Evolutionary conservation across 1,140 invertebrate species (phyloP), one percentile per base, ranked within the genome.

Genomic region (Papilio dardanus): DNA sequence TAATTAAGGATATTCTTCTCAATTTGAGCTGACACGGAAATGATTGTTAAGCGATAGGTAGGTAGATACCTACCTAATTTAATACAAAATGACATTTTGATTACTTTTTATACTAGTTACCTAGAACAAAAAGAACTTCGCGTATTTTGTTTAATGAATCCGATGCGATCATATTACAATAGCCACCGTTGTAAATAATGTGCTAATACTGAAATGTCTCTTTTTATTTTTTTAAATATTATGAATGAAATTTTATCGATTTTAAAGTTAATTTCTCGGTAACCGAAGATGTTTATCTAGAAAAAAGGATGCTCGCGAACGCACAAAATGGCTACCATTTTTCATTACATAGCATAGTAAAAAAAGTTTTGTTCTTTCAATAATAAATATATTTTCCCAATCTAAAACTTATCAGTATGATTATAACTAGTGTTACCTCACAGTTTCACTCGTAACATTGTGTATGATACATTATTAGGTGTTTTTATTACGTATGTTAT

Each of bases 341-440:
- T 46, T 1, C 16, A n/a, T 1, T 46, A n/a, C 42, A n/a, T 46
- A 16, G 14, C 42, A n/a, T 5, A n/a, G 16, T 46, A 19, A n/a
- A 46, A 7, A n/a, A n/a, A n/a, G n/a, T n/a, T 19, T 46, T 5
- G 16, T n/a, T 46, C 1, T 46, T 46, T 46, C 10, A 16, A 12
- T 21, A 24, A 16, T 62, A 2, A 10, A 33, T 19, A 31, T 31
- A 16, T 31, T 12, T 37, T n/a, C n/a, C n/a, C n/a, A n/a, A n/a
- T n/a, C n/a, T n/a, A 54, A 62, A 3, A 6, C 2, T 35, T 35
- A 5, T 5, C 33, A 35, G 33, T 6, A 19, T 66, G 14, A 66
- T 66, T 33, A 68, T 68, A 68, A 68, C 31, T 68, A 12, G 8
- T 8, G 31, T 68, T 24, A 68, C 66, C n/a, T 8, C 33, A 68